These are phyloP conservation scores for Nyctibius bracteatus DNA, from an alignment of 2,113 vertebrate species.

Conservation along the genomic window DNA sequence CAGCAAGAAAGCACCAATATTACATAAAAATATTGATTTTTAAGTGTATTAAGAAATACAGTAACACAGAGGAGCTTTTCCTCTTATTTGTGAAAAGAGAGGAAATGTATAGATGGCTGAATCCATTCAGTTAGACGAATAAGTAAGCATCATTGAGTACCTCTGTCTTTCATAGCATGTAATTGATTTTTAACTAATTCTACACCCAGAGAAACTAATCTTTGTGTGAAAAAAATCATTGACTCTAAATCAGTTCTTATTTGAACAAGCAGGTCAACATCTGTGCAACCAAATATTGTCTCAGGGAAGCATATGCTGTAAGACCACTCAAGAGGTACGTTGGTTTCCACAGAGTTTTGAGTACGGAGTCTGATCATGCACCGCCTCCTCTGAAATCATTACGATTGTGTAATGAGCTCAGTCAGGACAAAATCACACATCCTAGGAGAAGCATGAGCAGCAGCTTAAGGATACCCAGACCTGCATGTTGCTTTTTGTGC, in stretches of 20 bases:
- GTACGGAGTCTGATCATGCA: neutral
- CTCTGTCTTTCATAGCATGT: neutral
- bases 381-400: neutral
- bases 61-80: neutral
- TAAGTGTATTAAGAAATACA: neutral
- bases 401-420: neutral
- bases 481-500: neutral
- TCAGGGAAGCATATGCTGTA: neutral
- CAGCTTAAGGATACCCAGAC: neutral
- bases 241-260: neutral
- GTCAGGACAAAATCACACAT: neutral
- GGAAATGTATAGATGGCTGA: neutral
- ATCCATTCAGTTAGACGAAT: neutral
- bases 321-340: neutral
- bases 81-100: neutral
- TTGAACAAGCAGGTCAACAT: neutral
- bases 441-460: neutral
- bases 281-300: neutral
- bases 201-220: neutral
- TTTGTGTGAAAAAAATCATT: neutral
- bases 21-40: neutral
- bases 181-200: conserved; percentile 32
- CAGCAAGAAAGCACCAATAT: neutral
- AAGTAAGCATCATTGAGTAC: neutral
- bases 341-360: neutral